phyloP scores from a whole-genome alignment of 2,113 vertebrate species.

The Percina caprodes region DNA sequence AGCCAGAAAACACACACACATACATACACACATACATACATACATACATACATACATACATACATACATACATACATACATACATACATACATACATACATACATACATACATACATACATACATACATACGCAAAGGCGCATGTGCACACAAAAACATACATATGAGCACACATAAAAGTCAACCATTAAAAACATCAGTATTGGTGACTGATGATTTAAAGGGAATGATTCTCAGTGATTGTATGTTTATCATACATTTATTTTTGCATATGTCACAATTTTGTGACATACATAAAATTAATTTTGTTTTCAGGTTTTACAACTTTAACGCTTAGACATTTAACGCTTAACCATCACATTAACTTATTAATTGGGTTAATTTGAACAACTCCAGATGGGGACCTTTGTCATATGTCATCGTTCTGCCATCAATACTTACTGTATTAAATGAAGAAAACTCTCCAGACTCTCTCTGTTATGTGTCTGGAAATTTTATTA shows the following conservation, averaged over 20 bases:
- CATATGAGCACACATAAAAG: not conserved
- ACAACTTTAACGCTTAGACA: not conserved
- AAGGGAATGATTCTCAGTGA: not conserved
- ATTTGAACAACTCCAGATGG: no score
- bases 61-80: conserved; percentile 1
- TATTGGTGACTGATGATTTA: not conserved
- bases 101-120: conserved; percentile 48
- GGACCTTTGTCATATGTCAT: no score
- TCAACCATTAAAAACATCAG: conserved; percentile 2
- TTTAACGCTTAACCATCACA: not conserved
- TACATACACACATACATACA: conserved; percentile 1
- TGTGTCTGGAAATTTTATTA: no score
- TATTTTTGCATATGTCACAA: no score
- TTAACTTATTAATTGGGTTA: not conserved
- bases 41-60: conserved; percentile 16
- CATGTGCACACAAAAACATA: not conserved
- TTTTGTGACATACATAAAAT: no score
- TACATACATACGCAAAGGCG: not conserved
- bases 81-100: not conserved
- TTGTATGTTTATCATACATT: not conserved
- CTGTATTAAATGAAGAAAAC: not conserved
- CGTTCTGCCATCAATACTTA: no score
- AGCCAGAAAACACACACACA: conserved; percentile 69
- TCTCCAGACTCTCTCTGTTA: no score
- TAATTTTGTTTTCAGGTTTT: not conserved